These are phyloP conservation scores for Actinia tenebrosa DNA, from an alignment of 64 coral and sea anemone genomes.

Conservation along the genomic window DNA sequence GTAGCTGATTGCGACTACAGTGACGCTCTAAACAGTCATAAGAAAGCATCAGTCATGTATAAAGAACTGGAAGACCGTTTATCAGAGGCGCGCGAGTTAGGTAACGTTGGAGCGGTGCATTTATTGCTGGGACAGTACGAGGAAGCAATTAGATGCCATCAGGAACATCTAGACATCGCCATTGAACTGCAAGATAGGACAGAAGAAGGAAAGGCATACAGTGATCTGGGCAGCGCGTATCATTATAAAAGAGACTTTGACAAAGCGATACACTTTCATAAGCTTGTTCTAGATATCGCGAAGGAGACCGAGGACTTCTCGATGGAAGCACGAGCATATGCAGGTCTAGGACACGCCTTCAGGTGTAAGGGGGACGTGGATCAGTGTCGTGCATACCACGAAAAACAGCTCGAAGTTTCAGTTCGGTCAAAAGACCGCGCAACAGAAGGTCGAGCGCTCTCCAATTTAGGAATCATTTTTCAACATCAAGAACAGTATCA, in stretches of 20 bases:
- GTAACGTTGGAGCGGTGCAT: conserved; percentile 86
- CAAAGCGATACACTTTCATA: conserved; percentile 79
- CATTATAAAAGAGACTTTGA: conserved; percentile 85
- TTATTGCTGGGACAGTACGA: conserved; percentile 65
- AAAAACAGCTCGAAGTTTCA: conserved; percentile 69
- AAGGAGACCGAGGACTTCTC: conserved; percentile 74
- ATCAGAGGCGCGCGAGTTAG: conserved; percentile 76
- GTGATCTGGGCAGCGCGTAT: conserved; percentile 87
- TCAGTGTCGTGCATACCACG: conserved; percentile 66
- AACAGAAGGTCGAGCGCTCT: conserved; percentile 85
- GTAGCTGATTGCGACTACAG: conserved; percentile 71
- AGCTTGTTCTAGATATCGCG: conserved; percentile 64
- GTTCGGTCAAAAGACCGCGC: conserved; percentile 81
- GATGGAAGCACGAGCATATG: conserved; percentile 79
- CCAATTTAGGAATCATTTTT: conserved; percentile 97
- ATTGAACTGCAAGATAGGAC: conserved; percentile 63
- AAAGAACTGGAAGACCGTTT: conserved; percentile 80
- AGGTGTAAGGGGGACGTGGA: conserved; percentile 79
- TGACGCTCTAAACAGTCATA: conserved; percentile 78
- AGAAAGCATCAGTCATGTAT: conserved; percentile 65
- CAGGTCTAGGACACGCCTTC: conserved; percentile 86
- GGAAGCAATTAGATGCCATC: conserved; percentile 71
- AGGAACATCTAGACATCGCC: conserved; percentile 83
- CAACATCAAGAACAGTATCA: conserved; percentile 73
- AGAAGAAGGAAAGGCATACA: conserved; percentile 85